Evolutionary conservation across 2,888 invertebrate species (phyloP).

Genomic region (Acleris literana): DNA sequence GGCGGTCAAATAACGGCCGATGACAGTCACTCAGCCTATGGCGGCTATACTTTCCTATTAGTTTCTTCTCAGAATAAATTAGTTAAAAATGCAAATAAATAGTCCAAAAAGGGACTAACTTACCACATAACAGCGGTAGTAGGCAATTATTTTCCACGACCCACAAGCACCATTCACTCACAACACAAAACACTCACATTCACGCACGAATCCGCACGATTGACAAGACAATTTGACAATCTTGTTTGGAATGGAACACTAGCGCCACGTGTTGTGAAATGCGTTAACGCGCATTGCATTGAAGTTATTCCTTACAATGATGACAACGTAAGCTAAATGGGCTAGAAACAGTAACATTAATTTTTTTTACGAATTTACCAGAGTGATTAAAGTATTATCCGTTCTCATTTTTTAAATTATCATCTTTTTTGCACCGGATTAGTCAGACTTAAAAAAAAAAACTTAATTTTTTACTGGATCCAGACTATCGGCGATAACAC

Average conservation of each 20-base stretch:
- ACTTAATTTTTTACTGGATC: no score
- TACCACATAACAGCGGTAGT: conserved; percentile 75
- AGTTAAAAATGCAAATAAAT: conserved; percentile 22
- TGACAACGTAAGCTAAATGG: conserved; percentile 39
- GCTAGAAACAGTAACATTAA: background rate
- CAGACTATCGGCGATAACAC: no score
- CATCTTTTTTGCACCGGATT: no score
- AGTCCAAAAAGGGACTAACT: conserved; percentile 52
- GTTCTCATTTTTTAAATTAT: no score
- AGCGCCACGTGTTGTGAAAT: conserved; percentile 66
- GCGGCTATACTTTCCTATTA: conserved; percentile 30
- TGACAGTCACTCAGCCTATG: conserved; percentile 37
- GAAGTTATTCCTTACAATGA: conserved; percentile 38
- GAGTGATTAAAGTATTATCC: no score
- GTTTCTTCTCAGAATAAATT: conserved; percentile 28
- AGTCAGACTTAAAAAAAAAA: no score
- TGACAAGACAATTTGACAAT: conserved; percentile 46
- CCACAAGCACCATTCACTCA: conserved; percentile 67
- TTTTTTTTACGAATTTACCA: no score
- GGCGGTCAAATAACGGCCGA: conserved; percentile 81
- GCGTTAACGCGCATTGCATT: conserved; percentile 35
- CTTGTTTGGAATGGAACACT: conserved; percentile 51
- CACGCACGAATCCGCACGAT: conserved; percentile 46
- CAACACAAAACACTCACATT: conserved; percentile 77
- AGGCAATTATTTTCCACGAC: conserved; percentile 55